These are phyloP conservation scores for Lasioglossum oenotherae DNA, from an alignment of 2,888 invertebrate species.

Conservation along the genomic window DNA sequence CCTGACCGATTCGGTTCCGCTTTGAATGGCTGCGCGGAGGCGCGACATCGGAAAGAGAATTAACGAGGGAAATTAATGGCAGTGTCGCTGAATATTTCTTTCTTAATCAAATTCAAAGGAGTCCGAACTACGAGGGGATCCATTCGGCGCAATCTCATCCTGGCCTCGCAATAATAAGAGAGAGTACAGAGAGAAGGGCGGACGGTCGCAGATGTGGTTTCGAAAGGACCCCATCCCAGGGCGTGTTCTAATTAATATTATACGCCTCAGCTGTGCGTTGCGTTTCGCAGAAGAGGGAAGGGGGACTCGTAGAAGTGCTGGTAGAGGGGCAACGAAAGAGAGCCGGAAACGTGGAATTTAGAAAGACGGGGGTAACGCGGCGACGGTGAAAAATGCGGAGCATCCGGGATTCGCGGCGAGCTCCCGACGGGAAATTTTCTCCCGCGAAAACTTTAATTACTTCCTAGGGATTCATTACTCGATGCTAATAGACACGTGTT, in stretches of 20 bases:
- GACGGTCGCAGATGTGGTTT: constrained; percentile 17
- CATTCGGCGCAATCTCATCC: not conserved
- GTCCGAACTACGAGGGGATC: not conserved
- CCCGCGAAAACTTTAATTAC: constrained; percentile 81
- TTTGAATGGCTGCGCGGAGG: not conserved
- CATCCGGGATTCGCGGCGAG: constrained; percentile 63
- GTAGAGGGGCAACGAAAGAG: constrained; percentile 28
- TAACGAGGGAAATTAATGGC: not conserved
- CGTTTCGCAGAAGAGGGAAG: not conserved
- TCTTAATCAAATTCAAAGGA: not conserved
- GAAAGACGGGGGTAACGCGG: constrained; percentile 30
- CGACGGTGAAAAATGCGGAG: constrained; percentile 73
- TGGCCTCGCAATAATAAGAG: constrained; percentile 12
- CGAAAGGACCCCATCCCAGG: not conserved
- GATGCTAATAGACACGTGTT: constrained; percentile 82
- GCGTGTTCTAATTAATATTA: constrained; percentile 44
- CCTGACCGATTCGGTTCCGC: not conserved
- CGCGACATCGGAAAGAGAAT: not conserved
- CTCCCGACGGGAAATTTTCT: constrained; percentile 72
- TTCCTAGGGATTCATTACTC: constrained; percentile 81
- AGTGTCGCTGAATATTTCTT: not conserved
- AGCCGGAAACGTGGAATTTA: constrained; percentile 58
- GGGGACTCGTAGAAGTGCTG: not conserved
- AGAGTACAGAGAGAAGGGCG: not conserved
- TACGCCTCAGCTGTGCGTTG: constrained; percentile 25